Percentiles rank a stretch among this genome's conserved stretches.
Conservation (phyloP, 2,113 vertebrate species). For the Anser brachyrhynchus region DNA sequence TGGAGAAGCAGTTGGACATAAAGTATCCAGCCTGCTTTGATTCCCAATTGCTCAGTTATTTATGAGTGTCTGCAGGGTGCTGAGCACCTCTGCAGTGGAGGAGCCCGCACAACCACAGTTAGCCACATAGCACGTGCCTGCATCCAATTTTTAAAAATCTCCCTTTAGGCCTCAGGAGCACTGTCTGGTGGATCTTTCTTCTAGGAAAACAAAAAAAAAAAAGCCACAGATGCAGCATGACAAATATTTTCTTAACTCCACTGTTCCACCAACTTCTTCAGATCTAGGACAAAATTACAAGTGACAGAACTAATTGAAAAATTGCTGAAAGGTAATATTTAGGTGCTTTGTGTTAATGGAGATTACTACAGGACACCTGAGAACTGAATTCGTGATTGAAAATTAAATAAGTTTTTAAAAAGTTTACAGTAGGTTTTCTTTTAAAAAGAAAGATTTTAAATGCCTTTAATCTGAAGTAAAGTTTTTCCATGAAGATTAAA, state of each 20-base stretch:
- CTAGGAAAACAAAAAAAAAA: background rate
- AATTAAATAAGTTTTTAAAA: background rate
- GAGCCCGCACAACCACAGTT: rapidly evolving
- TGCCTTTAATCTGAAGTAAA: background rate
- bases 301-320: background rate
- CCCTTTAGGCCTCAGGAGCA: background rate
- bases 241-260: background rate
- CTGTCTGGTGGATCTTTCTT: background rate
- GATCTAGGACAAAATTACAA: background rate
- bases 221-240: too few relatives aligned
- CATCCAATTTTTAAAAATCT: background rate
- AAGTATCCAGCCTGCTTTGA: background rate
- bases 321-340: background rate
- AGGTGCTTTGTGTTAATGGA: background rate
- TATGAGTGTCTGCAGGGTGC: rapidly evolving
- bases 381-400: background rate
- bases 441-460: background rate
- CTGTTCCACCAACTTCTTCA: background rate
- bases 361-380: background rate
- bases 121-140: background rate
- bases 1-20: background rate
- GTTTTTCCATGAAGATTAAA: background rate
- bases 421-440: background rate
- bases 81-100: background rate
- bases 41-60: background rate